A percentile compares a stretch with the other conserved stretches of the same genome.
Conservation (phyloP, 2,113 vertebrate genomes). For the Acrocephalus arundinaceus region DNA sequence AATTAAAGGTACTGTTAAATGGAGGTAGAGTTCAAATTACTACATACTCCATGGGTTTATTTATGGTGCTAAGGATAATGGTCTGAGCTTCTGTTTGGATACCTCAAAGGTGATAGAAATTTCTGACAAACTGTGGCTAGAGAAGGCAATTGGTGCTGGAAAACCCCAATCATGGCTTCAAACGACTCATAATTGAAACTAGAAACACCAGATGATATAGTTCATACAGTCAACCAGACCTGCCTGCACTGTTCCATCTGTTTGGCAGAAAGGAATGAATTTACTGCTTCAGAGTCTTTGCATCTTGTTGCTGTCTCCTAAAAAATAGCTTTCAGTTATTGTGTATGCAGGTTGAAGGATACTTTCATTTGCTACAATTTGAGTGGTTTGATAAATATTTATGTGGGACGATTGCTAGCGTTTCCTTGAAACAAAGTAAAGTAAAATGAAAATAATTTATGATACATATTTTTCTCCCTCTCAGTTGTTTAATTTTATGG, state of each 20-base stretch:
- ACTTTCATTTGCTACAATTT: slow-evolving; percentile 58
- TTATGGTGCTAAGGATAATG: not conserved
- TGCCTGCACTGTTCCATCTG: not conserved
- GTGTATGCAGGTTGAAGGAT: slow-evolving; percentile 29
- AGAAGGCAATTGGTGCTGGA: not conserved
- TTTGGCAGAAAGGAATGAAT: not conserved
- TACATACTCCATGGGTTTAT: not conserved
- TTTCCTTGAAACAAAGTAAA: slow-evolving; percentile 61
- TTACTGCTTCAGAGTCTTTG: not conserved
- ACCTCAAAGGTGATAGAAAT: not conserved
- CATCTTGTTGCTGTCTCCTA: slow-evolving; percentile 6
- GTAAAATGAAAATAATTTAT: slow-evolving; percentile 43
- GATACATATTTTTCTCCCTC: not conserved
- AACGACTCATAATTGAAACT: not conserved
- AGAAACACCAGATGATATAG: not conserved
- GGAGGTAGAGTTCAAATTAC: not conserved
- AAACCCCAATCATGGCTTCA: not conserved
- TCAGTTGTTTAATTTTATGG: slow-evolving; percentile 31
- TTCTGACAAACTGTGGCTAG: not conserved
- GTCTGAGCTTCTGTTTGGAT: not conserved
- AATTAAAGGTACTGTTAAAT: not conserved
- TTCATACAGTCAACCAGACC: not conserved
- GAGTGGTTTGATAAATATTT: slow-evolving; percentile 70
- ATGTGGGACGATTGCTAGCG: not conserved
- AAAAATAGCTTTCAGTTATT: slow-evolving; percentile 1